Conservation (phyloP, 1,140 invertebrate genomes). For the Orchesella cincta region DNA sequence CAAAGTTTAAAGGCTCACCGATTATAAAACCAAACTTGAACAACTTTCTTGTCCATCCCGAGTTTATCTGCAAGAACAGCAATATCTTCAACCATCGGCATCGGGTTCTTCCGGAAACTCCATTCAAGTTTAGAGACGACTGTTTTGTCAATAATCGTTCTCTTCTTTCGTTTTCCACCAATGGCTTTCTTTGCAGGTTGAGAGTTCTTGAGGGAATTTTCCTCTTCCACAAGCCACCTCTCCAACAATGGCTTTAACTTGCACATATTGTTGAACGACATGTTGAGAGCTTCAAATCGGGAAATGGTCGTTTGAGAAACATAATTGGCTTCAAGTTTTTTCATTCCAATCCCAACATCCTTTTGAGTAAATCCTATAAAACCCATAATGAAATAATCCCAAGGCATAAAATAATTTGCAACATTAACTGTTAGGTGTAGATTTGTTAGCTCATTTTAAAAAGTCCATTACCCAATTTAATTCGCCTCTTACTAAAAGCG, state of each 20-base stretch:
- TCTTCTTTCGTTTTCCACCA: conserved; percentile 89
- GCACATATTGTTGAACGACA: conserved; percentile 99
- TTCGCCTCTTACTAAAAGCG: conserved; percentile 91
- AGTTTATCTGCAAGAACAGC: conserved; percentile 84
- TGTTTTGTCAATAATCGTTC: conserved; percentile 94
- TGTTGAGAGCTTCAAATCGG: conserved; percentile 94
- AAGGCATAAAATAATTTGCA: conserved; percentile 11
- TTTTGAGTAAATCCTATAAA: conserved; percentile 94
- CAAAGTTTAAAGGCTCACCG: conserved; percentile 60
- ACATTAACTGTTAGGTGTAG: conserved; percentile 25
- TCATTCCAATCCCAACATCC: conserved; percentile 97
- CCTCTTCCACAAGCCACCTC: conserved; percentile 96
- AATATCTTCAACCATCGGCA: conserved; percentile 96
- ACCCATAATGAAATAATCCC: too few relatives aligned
- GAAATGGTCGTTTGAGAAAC: conserved; percentile 99
- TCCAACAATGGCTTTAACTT: conserved; percentile 95
- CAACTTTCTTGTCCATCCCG: conserved; percentile 96
- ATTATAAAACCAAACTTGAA: conserved; percentile 96
- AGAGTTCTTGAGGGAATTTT: conserved; percentile 79
- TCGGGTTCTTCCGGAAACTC: conserved; percentile 91
- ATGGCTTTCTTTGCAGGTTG: conserved; percentile 79
- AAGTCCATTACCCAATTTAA: conserved; percentile 73
- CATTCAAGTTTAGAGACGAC: conserved; percentile 90
- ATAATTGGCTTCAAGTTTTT: conserved; percentile 96
- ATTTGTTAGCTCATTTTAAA: too few relatives aligned